Evolutionary conservation across 2,888 invertebrate species (phyloP).

Genomic region (Steinernema hermaphroditum): DNA sequence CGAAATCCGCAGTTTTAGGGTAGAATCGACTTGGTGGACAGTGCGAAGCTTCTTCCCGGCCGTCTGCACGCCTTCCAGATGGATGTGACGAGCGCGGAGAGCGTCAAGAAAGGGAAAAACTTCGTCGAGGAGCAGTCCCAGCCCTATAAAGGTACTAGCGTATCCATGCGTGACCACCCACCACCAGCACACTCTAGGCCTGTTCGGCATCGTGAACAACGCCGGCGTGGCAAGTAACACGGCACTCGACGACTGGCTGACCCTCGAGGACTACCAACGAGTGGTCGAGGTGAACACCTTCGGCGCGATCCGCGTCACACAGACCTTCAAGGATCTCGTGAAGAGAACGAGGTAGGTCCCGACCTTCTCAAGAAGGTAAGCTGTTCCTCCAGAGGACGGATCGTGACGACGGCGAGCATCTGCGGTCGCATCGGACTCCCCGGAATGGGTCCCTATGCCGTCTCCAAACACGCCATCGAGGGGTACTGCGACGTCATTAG

Average conservation of each 20-base stretch:
- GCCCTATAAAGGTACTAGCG: conserved; percentile 42
- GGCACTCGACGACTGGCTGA: conserved; percentile 66
- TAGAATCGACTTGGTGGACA: conserved; percentile 11
- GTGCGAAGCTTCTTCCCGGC: conserved; percentile 32
- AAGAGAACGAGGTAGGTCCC: conserved; percentile 52
- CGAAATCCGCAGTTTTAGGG: conserved; percentile 23
- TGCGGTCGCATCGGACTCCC: conserved; percentile 66
- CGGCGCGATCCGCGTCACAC: conserved; percentile 65
- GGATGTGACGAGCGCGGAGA: conserved; percentile 57
- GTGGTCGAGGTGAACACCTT: conserved; percentile 61
- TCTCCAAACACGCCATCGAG: conserved; percentile 59
- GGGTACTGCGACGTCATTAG: conserved; percentile 61
- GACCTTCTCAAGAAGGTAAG: background rate
- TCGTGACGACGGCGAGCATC: conserved; percentile 68
- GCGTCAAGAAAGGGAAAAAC: conserved; percentile 46
- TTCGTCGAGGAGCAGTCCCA: conserved; percentile 47
- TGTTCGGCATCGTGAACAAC: conserved; percentile 64
- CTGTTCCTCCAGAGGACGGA: conserved; percentile 65
- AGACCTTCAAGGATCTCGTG: conserved; percentile 55
- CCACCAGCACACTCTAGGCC: conserved; percentile 40
- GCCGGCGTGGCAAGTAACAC: conserved; percentile 61
- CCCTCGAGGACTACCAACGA: conserved; percentile 63
- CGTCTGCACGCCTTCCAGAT: conserved; percentile 53
- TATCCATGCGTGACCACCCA: background rate
- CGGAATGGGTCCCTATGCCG: conserved; percentile 59